Evolutionary conservation across 35 echinoderm and acorn worm genomes (phyloP).

Genomic region (Eucidaris tribuloides): DNA sequence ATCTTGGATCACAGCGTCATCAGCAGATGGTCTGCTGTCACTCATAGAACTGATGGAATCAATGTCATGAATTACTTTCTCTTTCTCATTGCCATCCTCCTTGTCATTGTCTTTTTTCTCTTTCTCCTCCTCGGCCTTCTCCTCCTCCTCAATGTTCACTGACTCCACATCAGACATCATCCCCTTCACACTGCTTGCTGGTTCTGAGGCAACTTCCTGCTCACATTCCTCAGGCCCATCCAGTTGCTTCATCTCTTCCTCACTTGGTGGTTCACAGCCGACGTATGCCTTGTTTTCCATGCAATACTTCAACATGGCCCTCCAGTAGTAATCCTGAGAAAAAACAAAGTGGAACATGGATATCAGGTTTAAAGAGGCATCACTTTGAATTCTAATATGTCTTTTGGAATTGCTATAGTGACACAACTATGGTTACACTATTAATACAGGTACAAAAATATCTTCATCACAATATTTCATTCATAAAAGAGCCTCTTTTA

Average conservation of each 20-base stretch:
- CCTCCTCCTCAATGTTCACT: background rate
- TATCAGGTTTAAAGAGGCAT: no score
- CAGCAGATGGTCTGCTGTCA: no score
- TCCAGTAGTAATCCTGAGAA: conserved; percentile 80
- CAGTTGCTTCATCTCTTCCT: conserved; percentile 9
- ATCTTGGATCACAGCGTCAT: no score
- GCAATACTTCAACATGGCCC: conserved; percentile 65
- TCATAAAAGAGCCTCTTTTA: no score
- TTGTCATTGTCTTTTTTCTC: background rate
- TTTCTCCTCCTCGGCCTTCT: background rate
- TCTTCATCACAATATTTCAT: no score
- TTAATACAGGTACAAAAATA: no score
- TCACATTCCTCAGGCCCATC: conserved; percentile 5
- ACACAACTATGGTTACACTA: no score
- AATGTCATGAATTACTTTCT: background rate
- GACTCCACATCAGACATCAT: background rate
- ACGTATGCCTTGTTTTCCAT: conserved; percentile 67
- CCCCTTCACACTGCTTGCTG: background rate
- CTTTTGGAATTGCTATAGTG: no score
- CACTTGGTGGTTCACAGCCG: conserved; percentile 67
- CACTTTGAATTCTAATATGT: no score
- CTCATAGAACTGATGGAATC: no score
- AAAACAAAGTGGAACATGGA: background rate
- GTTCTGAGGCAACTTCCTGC: no score
- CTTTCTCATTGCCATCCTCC: background rate